Conservation (phyloP, 1,140 invertebrate genomes). For the Drosophila nasuta region DNA sequence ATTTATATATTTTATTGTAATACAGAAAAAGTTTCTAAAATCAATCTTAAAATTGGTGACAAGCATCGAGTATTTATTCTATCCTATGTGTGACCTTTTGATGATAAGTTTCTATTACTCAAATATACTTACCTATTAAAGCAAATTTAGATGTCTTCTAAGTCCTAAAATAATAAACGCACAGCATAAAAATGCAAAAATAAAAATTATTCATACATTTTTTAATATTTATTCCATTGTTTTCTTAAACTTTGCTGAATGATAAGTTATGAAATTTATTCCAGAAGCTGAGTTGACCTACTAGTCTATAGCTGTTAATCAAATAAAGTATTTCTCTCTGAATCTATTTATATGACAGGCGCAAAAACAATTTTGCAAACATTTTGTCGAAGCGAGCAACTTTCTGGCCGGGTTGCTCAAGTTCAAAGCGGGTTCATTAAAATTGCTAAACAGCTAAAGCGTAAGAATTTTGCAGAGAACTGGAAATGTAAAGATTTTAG, state of each 20-base stretch:
- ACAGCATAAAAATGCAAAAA: no score
- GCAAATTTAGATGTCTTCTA: no score
- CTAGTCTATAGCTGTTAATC: conserved; percentile 1
- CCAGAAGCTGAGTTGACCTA: background rate
- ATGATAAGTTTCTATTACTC: no score
- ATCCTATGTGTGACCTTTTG: no score
- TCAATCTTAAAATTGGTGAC: no score
- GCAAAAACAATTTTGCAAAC: background rate
- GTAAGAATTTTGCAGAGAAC: background rate
- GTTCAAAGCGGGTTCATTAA: conserved; percentile 6
- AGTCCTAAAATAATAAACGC: no score
- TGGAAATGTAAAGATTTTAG: background rate
- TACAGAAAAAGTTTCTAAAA: no score
- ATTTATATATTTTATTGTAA: no score
- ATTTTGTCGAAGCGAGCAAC: background rate
- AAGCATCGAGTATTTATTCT: no score
- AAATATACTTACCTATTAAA: no score
- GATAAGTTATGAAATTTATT: conserved; percentile 1
- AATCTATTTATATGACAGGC: background rate
- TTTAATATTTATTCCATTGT: no score
- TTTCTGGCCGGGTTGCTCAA: background rate
- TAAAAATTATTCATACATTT: no score
- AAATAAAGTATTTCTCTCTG: background rate
- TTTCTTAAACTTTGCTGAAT: background rate
- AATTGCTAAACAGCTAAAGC: background rate